phyloP scores from a whole-genome alignment of 2,888 invertebrate species.

The Uropetala carovei region DNA sequence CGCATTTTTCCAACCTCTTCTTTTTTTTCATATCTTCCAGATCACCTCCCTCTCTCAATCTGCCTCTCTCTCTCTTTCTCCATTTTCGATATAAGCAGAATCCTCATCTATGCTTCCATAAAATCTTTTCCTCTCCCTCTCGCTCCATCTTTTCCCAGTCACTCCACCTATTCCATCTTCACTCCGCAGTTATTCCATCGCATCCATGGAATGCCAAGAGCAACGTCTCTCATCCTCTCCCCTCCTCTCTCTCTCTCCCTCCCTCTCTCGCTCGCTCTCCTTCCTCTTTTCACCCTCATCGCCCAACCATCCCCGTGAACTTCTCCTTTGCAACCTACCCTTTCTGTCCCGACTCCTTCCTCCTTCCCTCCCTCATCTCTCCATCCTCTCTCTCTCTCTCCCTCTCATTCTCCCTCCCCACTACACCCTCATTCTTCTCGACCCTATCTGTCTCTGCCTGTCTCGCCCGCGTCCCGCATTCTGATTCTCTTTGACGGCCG shows the following conservation, averaged over 20 bases:
- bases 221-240: not conserved
- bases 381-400: not conserved
- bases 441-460: constrained; percentile 63
- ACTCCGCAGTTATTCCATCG: constrained; percentile 33
- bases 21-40: constrained; percentile 20
- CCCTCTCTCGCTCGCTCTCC: not conserved
- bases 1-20: constrained; percentile 20
- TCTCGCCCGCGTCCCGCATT: constrained; percentile 61
- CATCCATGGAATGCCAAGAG: constrained; percentile 61
- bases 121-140: not conserved
- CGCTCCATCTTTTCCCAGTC: not conserved
- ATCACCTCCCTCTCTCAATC: not conserved
- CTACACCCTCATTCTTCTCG: constrained; percentile 45
- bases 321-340: not conserved
- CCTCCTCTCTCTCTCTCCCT: not conserved
- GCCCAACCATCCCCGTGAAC: constrained; percentile 1
- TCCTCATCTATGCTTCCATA: constrained; percentile 62
- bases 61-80: not conserved
- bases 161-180: not conserved
- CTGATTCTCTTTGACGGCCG: constrained; percentile 62
- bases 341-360: not conserved
- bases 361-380: not conserved
- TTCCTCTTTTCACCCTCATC: not conserved
- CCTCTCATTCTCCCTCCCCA: not conserved
- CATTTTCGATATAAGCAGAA: not conserved